Base-by-base conservation (phyloP, 1,140 invertebrate genomes). In the Heliconius hermathena region DNA sequence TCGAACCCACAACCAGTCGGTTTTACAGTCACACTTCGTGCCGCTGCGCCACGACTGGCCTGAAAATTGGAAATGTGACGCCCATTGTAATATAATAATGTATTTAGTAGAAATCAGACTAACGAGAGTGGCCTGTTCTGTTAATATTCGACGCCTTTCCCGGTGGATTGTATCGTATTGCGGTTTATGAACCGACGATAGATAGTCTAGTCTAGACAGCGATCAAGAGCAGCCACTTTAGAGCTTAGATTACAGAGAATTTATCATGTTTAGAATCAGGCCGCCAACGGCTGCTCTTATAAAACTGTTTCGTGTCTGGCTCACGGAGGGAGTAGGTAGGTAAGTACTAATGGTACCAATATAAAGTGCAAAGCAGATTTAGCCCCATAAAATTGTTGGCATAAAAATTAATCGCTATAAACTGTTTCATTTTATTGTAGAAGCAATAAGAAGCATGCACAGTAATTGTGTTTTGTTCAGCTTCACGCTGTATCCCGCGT, bases 111-210 rank as follows among this genome's bases (percentile, higher is more conserved):
- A 87, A 89, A 88, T 88, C 86, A 80, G 85, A 86, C 82, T 87
- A 89, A 88, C 82, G 81, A 79, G 82, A 81, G 75, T 79, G 78
- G 80, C 85, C 82, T 83, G 86, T 85, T 84, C 82, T 83, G 86
- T 87, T 85, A 90, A 87, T 89, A 85, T 85, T 82, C 78, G 79
- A 80, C 84, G 81, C 84, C 84, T 87, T 91, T 90, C 81, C 83
- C 82, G 83, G 79, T 79, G 82, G 87, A 91, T 90, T 89, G 85
- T 91, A 90, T 91, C 88, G 82, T 83, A 88, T 89, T 90, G 87
- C 90, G 83, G 85, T 89, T 86, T 88, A 89, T 87, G 84, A 87
- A 85, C 76, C 83, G 78, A 78, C 84, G 83, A 87, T 86, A 84
- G 81, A 85, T 84, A 84, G 81, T 87, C 83, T 83, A 81, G 86